Conservation (phyloP, 2,113 vertebrate species). For the Microtus richardsoni region DNA sequence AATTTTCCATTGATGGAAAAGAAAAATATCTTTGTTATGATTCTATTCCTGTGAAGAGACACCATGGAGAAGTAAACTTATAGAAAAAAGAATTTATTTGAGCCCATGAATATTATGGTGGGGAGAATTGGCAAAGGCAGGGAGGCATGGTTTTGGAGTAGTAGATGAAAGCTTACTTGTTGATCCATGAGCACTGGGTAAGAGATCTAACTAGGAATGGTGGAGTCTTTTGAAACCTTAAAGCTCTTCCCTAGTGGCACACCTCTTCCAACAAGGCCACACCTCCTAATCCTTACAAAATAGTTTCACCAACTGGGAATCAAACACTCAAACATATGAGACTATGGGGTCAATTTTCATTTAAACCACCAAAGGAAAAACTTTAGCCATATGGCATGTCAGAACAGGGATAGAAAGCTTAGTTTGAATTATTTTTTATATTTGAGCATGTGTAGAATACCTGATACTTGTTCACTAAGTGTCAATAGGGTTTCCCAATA, state of each 20-base stretch:
- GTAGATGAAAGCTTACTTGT: background rate
- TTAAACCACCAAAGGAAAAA: background rate
- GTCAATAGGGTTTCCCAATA: background rate
- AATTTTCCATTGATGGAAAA: conserved; percentile 30
- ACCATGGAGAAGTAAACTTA: background rate
- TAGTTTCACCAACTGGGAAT: background rate
- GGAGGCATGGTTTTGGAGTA: background rate
- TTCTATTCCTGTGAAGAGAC: background rate
- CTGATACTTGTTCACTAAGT: conserved; percentile 29
- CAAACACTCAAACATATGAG: background rate
- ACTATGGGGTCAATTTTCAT: background rate
- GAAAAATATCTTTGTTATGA: background rate
- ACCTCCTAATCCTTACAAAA: background rate
- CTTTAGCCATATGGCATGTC: background rate
- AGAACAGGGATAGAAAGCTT: background rate
- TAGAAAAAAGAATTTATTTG: background rate
- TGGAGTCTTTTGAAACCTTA: background rate
- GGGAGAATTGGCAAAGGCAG: background rate
- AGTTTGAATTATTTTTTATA: background rate
- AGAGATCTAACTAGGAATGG: background rate
- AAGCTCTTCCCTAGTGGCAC: background rate
- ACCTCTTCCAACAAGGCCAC: background rate
- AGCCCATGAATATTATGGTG: background rate
- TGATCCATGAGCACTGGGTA: background rate
- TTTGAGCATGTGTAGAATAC: background rate